Base-by-base conservation (phyloP, 2,888 invertebrate genomes). In the Abscondita cerata region DNA sequence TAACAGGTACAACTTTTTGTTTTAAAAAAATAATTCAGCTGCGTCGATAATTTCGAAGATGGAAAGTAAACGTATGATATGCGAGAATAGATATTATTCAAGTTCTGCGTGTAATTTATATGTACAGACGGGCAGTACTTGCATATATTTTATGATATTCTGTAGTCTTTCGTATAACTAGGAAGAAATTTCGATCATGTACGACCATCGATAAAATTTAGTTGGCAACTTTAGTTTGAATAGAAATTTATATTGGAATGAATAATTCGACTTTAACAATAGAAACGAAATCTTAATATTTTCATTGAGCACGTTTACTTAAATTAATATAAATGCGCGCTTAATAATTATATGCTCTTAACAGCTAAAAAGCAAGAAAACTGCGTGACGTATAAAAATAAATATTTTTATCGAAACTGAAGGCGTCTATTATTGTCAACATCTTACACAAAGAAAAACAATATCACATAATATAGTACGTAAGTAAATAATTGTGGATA, bases 121-220 rank as follows among this genome's bases (percentile, higher is more conserved):
- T 76, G 59, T 75, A 76, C 76, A 75, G 72, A 73, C 75, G 76
- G n/a, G 76, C 76, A 76, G 76, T 75, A 72, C 63, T 65, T 67
- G 62, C 64, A 66, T 60, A 62, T 52, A 55, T 36, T 61, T 52
- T 53, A 56, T 68, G 63, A 63, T 68, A 66, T 59, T 54, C 50
- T 52, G 55, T 62, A 62, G 52, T 50, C 57, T n/a, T n/a, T 68
- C 62, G 67, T 71, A 68, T 68, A 72, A 53, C 62, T 66, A 71
- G 71, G 71, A 72, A 72, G 71, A 68, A 55, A 64, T 67, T 58
- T 59, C 66, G 65, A 67, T 66, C 67, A 60, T 67, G 59, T 67
- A 67, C 62, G 65, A 68, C 60, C 66, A 64, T 48, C 33, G 46
- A 44, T 40, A 50, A 9, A 52, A 52, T 16, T 15, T 44, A 67